phyloP scores from a whole-genome alignment of 2,113 vertebrate species.

The Orthonyx spaldingii region DNA sequence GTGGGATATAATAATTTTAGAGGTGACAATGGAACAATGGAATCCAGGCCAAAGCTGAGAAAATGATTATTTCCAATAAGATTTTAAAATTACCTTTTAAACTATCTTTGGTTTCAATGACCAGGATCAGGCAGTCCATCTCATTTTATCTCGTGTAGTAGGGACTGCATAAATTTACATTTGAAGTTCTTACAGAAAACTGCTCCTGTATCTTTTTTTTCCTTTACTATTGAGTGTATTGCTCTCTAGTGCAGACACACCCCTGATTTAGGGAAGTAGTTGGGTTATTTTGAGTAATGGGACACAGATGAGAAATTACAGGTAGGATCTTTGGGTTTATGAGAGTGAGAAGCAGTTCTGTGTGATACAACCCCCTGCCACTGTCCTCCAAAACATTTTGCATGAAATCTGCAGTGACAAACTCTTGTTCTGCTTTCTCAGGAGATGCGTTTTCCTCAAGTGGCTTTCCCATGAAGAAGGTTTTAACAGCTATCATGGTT shows the following conservation, averaged over 20 bases:
- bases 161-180: not conserved
- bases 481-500: not conserved
- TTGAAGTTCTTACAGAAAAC: not conserved
- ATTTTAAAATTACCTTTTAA: not conserved
- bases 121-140: not conserved
- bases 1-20: not conserved
- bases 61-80: not conserved
- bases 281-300: not conserved
- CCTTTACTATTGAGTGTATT: not conserved
- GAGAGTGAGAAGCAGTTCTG: not conserved
- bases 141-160: not conserved
- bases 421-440: not conserved
- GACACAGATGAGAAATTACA: not conserved
- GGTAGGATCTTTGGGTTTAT: not conserved
- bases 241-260: not conserved
- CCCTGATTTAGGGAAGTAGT: not conserved
- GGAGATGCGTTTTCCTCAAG: rapidly evolving
- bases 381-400: not conserved
- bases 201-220: not conserved
- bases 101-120: not conserved
- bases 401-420: not conserved
- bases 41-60: not conserved
- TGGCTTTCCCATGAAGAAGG: not conserved
- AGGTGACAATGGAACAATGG: not conserved
- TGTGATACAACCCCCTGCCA: rapidly evolving